phyloP scores from a whole-genome alignment of 2,797 vertebrate genomes.

The Graptemys geographica region DNA sequence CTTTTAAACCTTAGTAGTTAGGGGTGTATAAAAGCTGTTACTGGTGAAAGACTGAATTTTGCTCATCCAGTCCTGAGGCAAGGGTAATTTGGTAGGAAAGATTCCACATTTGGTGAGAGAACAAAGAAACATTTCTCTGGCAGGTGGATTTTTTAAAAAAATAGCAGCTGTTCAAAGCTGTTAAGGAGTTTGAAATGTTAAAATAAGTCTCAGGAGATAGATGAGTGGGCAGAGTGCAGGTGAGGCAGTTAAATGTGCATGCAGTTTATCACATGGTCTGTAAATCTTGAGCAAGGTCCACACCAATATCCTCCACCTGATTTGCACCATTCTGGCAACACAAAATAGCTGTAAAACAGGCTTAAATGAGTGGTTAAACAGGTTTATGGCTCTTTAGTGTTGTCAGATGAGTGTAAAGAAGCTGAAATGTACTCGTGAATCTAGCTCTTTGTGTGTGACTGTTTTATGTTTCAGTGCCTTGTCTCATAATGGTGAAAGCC shows the following conservation, averaged over 20 bases:
- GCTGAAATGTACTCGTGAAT: conserved; percentile 9
- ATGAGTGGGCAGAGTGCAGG: not conserved
- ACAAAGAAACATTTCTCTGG: not conserved
- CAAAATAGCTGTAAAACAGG: not conserved
- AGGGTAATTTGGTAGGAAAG: not conserved
- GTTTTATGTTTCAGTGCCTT: not conserved
- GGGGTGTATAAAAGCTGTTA: no score
- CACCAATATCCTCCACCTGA: not conserved
- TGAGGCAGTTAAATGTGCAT: not conserved
- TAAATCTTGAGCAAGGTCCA: not conserved
- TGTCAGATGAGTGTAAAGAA: not conserved
- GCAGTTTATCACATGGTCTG: not conserved
- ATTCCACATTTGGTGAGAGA: not conserved
- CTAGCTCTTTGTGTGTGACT: no score
- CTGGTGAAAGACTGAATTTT: not conserved
- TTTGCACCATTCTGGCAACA: not conserved
- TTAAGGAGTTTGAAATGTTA: not conserved
- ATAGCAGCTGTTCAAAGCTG: not conserved
- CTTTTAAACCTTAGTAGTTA: not conserved
- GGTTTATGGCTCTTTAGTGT: not conserved
- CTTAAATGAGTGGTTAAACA: not conserved
- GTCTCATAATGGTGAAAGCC: not conserved
- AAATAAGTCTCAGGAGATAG: not conserved
- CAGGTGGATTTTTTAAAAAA: not conserved
- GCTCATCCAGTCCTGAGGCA: not conserved